phyloP scores from a whole-genome alignment of 2,888 invertebrate species.

The Hypsopygia costalis region DNA sequence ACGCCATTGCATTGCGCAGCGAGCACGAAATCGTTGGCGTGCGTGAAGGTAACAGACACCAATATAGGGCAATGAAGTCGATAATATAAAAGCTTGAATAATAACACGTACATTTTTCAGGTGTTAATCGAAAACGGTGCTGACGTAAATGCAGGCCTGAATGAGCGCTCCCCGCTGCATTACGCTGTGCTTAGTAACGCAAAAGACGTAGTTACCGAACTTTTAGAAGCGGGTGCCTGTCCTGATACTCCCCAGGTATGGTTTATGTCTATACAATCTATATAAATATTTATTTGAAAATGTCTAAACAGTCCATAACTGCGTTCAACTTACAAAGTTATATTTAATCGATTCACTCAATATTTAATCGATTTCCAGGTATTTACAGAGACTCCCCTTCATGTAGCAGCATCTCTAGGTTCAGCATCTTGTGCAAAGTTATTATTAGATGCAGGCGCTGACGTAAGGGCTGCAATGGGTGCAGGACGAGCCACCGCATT shows the following conservation, averaged over 20 bases:
- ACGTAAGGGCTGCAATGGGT: slow-evolving; percentile 87
- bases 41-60: slow-evolving; percentile 71
- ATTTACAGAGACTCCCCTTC: slow-evolving; percentile 91
- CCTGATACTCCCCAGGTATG: slow-evolving; percentile 90
- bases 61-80: neutral
- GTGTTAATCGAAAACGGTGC: slow-evolving; percentile 86
- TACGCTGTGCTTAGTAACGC: slow-evolving; percentile 91
- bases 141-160: slow-evolving; percentile 88
- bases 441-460: slow-evolving; percentile 88
- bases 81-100: neutral
- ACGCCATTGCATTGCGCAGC: slow-evolving; percentile 91
- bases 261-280: slow-evolving; percentile 21
- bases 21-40: slow-evolving; percentile 81
- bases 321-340: slow-evolving; percentile 9
- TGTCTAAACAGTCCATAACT: slow-evolving; percentile 6
- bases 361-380: slow-evolving; percentile 67
- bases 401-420: slow-evolving; percentile 89
- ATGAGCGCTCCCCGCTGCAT: slow-evolving; percentile 87
- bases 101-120: slow-evolving; percentile 43
- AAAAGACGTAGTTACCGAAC: slow-evolving; percentile 85
- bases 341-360: neutral
- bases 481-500: slow-evolving; percentile 87
- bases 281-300: neutral
- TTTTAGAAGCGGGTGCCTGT: slow-evolving; percentile 88
- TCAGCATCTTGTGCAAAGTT: slow-evolving; percentile 85